phyloP scores from a whole-genome alignment of 2,888 invertebrate species.

The Tubulanus polymorphus region DNA sequence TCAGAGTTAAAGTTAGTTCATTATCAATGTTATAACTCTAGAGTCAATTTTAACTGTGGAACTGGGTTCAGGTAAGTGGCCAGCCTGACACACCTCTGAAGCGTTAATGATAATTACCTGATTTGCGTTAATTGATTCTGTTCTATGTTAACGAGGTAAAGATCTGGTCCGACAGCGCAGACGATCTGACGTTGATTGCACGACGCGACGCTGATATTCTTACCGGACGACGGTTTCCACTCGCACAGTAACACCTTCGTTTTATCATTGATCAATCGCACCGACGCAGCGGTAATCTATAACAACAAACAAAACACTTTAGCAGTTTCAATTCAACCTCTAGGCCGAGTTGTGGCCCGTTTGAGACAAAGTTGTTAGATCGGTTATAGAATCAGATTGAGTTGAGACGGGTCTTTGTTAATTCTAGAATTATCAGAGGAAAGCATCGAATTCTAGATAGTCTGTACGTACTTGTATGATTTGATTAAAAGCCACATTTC shows the following conservation, averaged over 20 bases:
- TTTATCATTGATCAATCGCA: conserved; percentile 67
- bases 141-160: conserved; percentile 76
- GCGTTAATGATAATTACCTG: conserved; percentile 29
- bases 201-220: conserved; percentile 82
- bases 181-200: conserved; percentile 74
- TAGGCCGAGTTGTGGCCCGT: too few species aligned
- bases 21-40: too few species aligned
- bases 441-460: too few species aligned
- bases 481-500: conserved; percentile 81
- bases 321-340: too few species aligned
- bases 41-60: too few species aligned
- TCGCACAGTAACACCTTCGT: conserved; percentile 60
- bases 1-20: too few species aligned
- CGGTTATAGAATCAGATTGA: too few species aligned
- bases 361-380: too few species aligned
- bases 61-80: too few species aligned
- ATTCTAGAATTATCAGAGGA: too few species aligned
- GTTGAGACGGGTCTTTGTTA: too few species aligned
- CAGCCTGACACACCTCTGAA: too few species aligned
- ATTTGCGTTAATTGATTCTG: conserved; percentile 57
- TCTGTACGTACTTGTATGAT: conserved; percentile 61
- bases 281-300: conserved; percentile 68
- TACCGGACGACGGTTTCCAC: conserved; percentile 56
- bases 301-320: conserved; percentile 10
- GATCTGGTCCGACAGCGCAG: conserved; percentile 80